Percentiles rank a stretch among this genome's conserved stretches.
These are phyloP conservation scores for Globodera ellingtonae DNA, from an alignment of 1,140 invertebrate genomes.

Conservation along the genomic window DNA sequence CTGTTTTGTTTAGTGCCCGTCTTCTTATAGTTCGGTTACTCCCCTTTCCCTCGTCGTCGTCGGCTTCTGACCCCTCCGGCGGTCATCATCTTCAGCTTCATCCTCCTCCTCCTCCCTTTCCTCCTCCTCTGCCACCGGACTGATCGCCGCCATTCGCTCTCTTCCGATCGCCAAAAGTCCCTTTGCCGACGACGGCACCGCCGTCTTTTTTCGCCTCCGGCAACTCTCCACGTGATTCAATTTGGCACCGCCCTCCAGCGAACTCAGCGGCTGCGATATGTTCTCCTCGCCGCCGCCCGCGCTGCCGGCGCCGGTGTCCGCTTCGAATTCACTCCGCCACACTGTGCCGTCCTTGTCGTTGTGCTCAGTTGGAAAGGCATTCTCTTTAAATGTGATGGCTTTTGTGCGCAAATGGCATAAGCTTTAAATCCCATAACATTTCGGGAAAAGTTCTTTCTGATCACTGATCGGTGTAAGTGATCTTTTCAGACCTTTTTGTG, in stretches of 20 bases:
- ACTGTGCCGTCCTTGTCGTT: background rate
- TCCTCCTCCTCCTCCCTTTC: conserved; percentile 13
- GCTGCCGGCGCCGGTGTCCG: background rate
- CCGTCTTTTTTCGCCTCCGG: conserved; percentile 3
- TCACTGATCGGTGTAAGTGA: background rate
- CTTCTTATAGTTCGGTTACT: too few species aligned
- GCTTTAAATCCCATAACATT: too few species aligned
- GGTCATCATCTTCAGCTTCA: background rate
- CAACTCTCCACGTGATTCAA: conserved; percentile 3
- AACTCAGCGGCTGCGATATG: background rate
- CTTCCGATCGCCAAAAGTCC: conserved; percentile 9
- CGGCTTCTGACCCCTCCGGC: background rate
- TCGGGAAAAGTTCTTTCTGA: background rate
- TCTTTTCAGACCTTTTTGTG: background rate
- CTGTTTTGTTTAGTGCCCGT: too few species aligned
- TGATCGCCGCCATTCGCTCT: conserved; percentile 21
- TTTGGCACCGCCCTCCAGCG: conserved; percentile 2
- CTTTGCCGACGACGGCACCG: background rate
- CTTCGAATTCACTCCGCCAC: background rate
- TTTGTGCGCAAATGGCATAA: too few species aligned
- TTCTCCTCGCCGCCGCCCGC: background rate
- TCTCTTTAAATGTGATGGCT: background rate
- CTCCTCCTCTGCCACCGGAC: conserved; percentile 23
- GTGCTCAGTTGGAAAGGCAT: background rate
- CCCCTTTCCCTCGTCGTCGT: background rate